These are phyloP conservation scores for Beris chalybata DNA, from an alignment of 2,888 invertebrate species.

Conservation along the genomic window DNA sequence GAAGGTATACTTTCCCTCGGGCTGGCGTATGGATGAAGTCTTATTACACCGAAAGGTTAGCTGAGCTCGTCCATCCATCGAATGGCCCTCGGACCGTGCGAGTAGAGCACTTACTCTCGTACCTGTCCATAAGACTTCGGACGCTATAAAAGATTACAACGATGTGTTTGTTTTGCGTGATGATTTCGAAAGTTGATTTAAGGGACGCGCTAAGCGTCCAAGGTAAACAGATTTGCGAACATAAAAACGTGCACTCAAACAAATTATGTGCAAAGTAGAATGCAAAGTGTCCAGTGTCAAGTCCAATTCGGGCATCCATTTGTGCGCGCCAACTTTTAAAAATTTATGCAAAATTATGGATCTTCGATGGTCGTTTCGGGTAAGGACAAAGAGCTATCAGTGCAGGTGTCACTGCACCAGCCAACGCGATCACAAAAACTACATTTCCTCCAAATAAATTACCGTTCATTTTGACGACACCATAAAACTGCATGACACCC, in stretches of 20 bases:
- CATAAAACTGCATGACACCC: slow-evolving; percentile 8
- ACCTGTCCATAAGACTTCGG: neutral
- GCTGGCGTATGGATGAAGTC: neutral
- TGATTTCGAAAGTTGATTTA: slow-evolving; percentile 34
- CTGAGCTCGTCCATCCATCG: neutral
- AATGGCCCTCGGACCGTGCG: neutral
- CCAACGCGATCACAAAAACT: slow-evolving; percentile 6
- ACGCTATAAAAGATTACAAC: slow-evolving; percentile 17
- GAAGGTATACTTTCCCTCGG: no score
- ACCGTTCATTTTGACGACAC: slow-evolving; percentile 25
- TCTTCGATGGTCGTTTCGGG: slow-evolving; percentile 11
- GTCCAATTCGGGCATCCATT: neutral
- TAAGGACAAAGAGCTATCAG: neutral
- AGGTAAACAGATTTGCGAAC: slow-evolving; percentile 23
- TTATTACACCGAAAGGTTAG: neutral
- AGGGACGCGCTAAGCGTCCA: slow-evolving; percentile 8
- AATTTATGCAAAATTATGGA: slow-evolving; percentile 31
- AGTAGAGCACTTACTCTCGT: neutral
- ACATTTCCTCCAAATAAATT: slow-evolving; percentile 14
- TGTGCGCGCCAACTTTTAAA: slow-evolving; percentile 4
- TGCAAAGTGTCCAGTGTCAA: neutral
- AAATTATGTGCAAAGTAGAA: slow-evolving; percentile 31
- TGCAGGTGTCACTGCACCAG: neutral
- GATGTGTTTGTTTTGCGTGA: slow-evolving; percentile 26
- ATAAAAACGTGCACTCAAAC: slow-evolving; percentile 30